Conservation (phyloP, 2,113 vertebrate genomes). For the Tenrec ecaudatus region DNA sequence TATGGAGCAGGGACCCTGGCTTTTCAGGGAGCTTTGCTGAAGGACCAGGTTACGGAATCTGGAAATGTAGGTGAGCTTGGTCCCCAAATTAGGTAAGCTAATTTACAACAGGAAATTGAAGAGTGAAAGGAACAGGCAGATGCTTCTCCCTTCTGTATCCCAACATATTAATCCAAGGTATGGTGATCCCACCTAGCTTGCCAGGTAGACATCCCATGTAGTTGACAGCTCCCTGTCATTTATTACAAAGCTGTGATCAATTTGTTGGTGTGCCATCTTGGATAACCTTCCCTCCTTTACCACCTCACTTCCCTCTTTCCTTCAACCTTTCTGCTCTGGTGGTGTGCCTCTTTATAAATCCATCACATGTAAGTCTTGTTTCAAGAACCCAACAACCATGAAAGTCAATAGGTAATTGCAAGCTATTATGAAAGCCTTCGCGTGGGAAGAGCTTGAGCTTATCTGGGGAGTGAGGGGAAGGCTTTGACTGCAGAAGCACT, state of each 20-base stretch:
- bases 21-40: background rate
- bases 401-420: background rate
- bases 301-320: background rate
- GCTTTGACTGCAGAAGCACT: background rate
- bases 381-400: background rate
- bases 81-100: background rate
- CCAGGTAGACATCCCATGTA: background rate
- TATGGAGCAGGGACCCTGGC: background rate
- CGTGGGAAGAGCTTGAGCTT: background rate
- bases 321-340: background rate
- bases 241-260: background rate
- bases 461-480: background rate
- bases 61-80: background rate
- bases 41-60: too few species aligned
- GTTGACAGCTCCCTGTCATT: background rate
- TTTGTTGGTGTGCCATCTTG: background rate
- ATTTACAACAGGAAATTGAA: background rate
- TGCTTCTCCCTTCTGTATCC: background rate
- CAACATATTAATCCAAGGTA: background rate
- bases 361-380: background rate
- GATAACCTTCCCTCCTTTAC: background rate
- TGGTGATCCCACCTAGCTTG: background rate
- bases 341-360: background rate
- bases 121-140: background rate
- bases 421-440: background rate